Evolutionary conservation across 2,888 invertebrate genomes (phyloP).

Genomic region (Eilema depressum): DNA sequence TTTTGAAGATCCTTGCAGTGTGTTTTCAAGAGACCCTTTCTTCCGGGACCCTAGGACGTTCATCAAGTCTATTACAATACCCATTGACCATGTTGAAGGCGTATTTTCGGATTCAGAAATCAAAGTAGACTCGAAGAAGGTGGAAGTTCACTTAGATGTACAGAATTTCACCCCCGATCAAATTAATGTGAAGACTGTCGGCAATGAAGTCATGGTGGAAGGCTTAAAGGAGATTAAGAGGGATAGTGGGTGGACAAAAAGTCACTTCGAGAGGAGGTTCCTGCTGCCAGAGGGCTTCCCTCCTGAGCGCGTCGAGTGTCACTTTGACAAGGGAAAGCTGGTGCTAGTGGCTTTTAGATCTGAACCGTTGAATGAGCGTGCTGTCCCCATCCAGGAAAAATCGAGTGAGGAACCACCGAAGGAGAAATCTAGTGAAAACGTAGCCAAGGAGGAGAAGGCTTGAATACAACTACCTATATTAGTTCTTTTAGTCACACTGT

Average conservation of each 20-base stretch:
- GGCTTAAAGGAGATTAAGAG: conserved; percentile 92
- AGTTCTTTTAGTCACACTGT: background rate
- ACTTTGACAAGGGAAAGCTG: conserved; percentile 92
- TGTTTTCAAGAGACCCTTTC: conserved; percentile 75
- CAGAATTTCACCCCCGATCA: conserved; percentile 93
- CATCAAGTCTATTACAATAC: conserved; percentile 64
- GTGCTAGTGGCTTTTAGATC: conserved; percentile 89
- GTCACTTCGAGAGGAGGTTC: conserved; percentile 92
- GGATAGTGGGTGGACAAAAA: conserved; percentile 91
- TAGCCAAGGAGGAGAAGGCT: conserved; percentile 12
- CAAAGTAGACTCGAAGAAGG: conserved; percentile 89
- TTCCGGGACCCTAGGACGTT: conserved; percentile 77
- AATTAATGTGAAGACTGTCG: conserved; percentile 92
- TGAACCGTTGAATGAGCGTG: conserved; percentile 71
- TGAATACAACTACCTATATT: background rate
- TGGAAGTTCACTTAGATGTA: conserved; percentile 91
- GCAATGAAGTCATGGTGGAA: conserved; percentile 91
- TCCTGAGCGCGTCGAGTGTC: conserved; percentile 90
- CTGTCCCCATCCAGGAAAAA: conserved; percentile 73
- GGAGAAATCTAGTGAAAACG: conserved; percentile 13
- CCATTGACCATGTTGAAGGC: conserved; percentile 75
- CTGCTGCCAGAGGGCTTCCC: conserved; percentile 92
- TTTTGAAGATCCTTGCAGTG: conserved; percentile 73
- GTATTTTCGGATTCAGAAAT: conserved; percentile 86
- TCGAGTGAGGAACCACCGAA: conserved; percentile 35